phyloP scores from a whole-genome alignment of 1,140 invertebrate species.

The Panagrolaimus sp. region DNA sequence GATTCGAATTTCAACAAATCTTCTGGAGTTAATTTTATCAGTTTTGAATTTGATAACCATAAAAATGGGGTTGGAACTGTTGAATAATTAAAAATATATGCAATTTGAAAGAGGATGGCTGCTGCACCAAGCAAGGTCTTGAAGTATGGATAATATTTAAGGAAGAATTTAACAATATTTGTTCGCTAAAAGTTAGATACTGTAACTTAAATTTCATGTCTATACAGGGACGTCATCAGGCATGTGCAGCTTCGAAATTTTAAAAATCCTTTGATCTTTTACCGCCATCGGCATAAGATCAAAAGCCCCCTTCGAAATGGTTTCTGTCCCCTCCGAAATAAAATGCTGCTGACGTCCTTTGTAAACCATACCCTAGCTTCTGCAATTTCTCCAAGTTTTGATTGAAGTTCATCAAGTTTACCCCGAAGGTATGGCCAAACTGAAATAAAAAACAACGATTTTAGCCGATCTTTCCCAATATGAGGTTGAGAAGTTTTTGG shows the following conservation, averaged over 20 bases:
- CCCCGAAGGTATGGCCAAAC: slow-evolving; percentile 39
- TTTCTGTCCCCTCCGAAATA: too few species aligned
- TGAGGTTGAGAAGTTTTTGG: slow-evolving; percentile 17
- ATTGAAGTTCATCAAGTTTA: slow-evolving; percentile 40
- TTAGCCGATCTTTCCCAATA: slow-evolving; percentile 31
- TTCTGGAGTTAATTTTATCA: slow-evolving; percentile 48
- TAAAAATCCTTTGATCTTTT: too few species aligned
- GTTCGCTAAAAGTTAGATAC: slow-evolving; percentile 37
- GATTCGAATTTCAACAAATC: slow-evolving; percentile 47
- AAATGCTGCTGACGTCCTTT: too few species aligned
- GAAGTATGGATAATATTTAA: slow-evolving; percentile 47
- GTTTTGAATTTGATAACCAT: slow-evolving; percentile 34
- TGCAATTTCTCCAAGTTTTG: slow-evolving; percentile 2
- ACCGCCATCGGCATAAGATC: too few species aligned
- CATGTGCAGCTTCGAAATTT: too few species aligned
- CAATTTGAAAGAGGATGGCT: slow-evolving; percentile 41
- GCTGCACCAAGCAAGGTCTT: slow-evolving; percentile 38
- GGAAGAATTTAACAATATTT: slow-evolving; percentile 41
- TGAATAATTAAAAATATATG: slow-evolving; percentile 39
- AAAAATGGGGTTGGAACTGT: slow-evolving; percentile 45
- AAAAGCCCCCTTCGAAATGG: too few species aligned
- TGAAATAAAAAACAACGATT: slow-evolving; percentile 18
- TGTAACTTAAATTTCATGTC: too few species aligned
- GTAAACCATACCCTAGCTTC: not conserved
- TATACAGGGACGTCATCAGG: too few species aligned